Percentiles rank a stretch among this genome's conserved stretches.
Evolutionary conservation across 1,140 invertebrate genomes (phyloP).

Genomic region (Brachionus rotundiformis): DNA sequence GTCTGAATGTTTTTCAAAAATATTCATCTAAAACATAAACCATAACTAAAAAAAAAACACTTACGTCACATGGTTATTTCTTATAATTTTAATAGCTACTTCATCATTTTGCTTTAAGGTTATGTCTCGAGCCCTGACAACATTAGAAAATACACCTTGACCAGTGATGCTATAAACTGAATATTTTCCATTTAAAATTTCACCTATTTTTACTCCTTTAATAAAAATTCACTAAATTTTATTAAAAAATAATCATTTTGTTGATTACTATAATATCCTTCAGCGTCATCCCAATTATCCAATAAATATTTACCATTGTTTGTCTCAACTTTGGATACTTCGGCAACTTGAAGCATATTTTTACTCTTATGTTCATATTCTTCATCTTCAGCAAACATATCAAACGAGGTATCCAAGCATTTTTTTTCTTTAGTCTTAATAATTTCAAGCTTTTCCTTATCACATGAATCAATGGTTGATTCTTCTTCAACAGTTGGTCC

Average conservation of each 20-base stretch:
- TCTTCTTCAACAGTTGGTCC: conserved; percentile 22
- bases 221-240: conserved; percentile 36
- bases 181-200: conserved; percentile 87
- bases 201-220: conserved; percentile 83
- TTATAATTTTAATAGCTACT: conserved; percentile 97
- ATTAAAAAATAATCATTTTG: neutral
- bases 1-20: too few relatives aligned
- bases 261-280: conserved; percentile 84
- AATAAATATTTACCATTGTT: conserved; percentile 83
- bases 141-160: conserved; percentile 98
- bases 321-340: conserved; percentile 70
- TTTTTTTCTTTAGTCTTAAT: conserved; percentile 49
- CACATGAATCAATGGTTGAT: conserved; percentile 29
- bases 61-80: conserved; percentile 99
- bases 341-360: conserved; percentile 68
- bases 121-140: conserved; percentile 87
- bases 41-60: conserved; percentile 59
- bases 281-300: conserved; percentile 99
- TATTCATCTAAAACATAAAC: too few relatives aligned
- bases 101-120: conserved; percentile 77
- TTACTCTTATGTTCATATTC: conserved; percentile 27
- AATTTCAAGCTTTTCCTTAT: conserved; percentile 48
- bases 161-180: conserved; percentile 94
- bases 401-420: neutral
- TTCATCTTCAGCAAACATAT: conserved; percentile 53